These are phyloP conservation scores for Danio tinwini DNA, from an alignment of 2,797 vertebrate genomes.

Conservation along the genomic window DNA sequence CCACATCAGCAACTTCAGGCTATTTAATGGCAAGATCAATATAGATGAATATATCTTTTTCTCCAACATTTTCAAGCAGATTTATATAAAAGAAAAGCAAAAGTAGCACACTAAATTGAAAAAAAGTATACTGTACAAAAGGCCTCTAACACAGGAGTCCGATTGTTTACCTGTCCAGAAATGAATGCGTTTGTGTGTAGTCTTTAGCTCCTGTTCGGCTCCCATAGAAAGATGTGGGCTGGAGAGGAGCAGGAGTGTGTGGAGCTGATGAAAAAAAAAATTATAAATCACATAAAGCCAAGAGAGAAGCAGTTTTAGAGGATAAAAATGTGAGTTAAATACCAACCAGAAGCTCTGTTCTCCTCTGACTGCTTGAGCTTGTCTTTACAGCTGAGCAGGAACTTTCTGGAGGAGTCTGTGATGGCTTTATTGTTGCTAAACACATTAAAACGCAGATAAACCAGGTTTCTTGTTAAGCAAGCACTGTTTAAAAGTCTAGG, in stretches of 20 bases:
- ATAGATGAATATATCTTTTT: no score
- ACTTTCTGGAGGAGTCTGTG: slow-evolving; percentile 88
- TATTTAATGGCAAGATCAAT: no score
- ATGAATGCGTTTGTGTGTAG: slow-evolving; percentile 83
- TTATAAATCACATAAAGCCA: no score
- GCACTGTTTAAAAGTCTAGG: no score
- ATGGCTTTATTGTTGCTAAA: slow-evolving; percentile 94
- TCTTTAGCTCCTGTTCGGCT: slow-evolving; percentile 89
- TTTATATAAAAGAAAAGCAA: no score
- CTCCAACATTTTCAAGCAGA: no score
- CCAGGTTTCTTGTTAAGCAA: no score
- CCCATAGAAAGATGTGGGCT: slow-evolving; percentile 92
- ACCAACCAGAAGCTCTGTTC: slow-evolving; percentile 85
- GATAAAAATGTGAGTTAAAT: background rate
- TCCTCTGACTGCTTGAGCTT: slow-evolving; percentile 94
- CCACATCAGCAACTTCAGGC: no score
- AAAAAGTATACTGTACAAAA: no score
- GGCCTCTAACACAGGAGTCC: no score
- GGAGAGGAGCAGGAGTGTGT: slow-evolving; percentile 85
- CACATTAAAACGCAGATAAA: slow-evolving; percentile 13
- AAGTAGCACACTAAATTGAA: no score
- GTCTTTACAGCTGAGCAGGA: slow-evolving; percentile 89
- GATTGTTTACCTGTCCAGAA: slow-evolving; percentile 85
- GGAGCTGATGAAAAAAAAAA: slow-evolving; percentile 74
- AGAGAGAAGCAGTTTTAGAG: background rate